Percentiles rank a stretch among this genome's conserved stretches.
These are phyloP conservation scores for Atherinomorus stipes DNA, from an alignment of 2,113 vertebrate species.

Conservation along the genomic window DNA sequence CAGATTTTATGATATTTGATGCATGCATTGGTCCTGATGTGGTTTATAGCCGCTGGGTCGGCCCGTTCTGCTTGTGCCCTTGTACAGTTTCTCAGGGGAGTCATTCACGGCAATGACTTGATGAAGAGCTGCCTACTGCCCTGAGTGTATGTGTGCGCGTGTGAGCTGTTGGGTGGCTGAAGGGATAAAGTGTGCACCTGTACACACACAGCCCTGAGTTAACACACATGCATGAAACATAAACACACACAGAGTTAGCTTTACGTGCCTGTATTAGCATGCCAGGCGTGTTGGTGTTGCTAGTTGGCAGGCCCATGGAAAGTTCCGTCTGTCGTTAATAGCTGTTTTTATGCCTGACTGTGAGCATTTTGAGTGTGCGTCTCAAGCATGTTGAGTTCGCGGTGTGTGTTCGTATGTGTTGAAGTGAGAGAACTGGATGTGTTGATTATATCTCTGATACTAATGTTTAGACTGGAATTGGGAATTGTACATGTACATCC, in stretches of 20 bases:
- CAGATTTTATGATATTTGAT: slow-evolving; percentile 8
- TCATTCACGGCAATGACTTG: slow-evolving; percentile 37
- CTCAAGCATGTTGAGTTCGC: slow-evolving; percentile 33
- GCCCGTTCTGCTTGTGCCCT: slow-evolving; percentile 6
- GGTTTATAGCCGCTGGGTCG: not conserved
- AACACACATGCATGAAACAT: slow-evolving; percentile 59
- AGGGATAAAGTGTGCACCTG: slow-evolving; percentile 39
- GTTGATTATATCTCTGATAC: slow-evolving; percentile 19
- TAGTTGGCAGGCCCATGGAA: slow-evolving; percentile 72
- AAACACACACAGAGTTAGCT: slow-evolving; percentile 46
- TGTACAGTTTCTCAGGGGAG: slow-evolving; percentile 1
- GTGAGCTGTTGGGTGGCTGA: slow-evolving; percentile 27
- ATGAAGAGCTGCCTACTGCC: slow-evolving; percentile 13
- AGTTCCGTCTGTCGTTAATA: slow-evolving; percentile 72
- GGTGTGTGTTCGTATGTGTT: slow-evolving; percentile 1
- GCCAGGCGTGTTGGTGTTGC: slow-evolving; percentile 69
- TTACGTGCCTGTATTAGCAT: slow-evolving; percentile 77
- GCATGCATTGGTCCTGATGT: not conserved
- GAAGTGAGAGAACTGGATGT: slow-evolving; percentile 4
- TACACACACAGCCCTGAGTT: slow-evolving; percentile 35
- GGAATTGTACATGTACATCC: not conserved
- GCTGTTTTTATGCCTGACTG: slow-evolving; percentile 69
- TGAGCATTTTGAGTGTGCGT: slow-evolving; percentile 54
- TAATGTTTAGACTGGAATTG: slow-evolving; percentile 9
- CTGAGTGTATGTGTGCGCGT: slow-evolving; percentile 11